A percentile compares a stretch with the other conserved stretches of the same genome.
phyloP scores from a whole-genome alignment of 2,797 vertebrate genomes.

The Ctenopoma kingsleyae region DNA sequence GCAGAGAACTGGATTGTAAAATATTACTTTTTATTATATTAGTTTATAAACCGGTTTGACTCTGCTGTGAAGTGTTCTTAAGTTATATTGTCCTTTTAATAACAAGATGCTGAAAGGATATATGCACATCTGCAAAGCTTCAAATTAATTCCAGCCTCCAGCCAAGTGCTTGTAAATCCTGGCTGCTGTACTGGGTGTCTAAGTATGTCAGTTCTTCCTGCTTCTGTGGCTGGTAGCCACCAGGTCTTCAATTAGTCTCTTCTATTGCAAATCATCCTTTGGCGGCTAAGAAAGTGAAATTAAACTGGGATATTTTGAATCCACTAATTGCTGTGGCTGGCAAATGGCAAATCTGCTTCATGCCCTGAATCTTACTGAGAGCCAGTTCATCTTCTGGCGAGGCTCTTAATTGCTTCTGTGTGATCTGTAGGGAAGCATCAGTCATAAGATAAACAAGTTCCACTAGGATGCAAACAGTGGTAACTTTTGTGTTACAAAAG shows the following conservation, averaged over 20 bases:
- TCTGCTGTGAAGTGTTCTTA: conserved; percentile 27
- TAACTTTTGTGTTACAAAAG: conserved; percentile 21
- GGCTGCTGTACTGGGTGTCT: conserved; percentile 52
- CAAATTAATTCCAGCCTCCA: conserved; percentile 66
- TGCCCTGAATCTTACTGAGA: conserved; percentile 43
- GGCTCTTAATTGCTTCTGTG: conserved; percentile 53
- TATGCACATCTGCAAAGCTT: conserved; percentile 68
- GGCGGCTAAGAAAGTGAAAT: conserved; percentile 64
- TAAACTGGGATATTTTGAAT: conserved; percentile 64
- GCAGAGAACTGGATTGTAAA: conserved; percentile 12
- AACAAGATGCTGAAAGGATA: conserved; percentile 49
- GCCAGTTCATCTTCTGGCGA: conserved; percentile 49
- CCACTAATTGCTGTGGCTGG: conserved; percentile 68
- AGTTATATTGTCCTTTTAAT: conserved; percentile 50
- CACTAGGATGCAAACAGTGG: conserved; percentile 15
- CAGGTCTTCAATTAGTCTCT: conserved; percentile 63
- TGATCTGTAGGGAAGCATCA: conserved; percentile 24
- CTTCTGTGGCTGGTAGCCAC: conserved; percentile 56
- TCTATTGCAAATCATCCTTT: conserved; percentile 66
- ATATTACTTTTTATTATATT: conserved; percentile 19
- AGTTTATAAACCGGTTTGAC: background rate
- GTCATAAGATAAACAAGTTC: conserved; percentile 36
- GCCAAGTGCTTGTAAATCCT: conserved; percentile 72
- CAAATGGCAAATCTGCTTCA: conserved; percentile 51
- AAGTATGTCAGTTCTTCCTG: conserved; percentile 66